Evolutionary conservation across 2,797 vertebrate genomes (phyloP).

Genomic region (Myripristis murdjan): DNA sequence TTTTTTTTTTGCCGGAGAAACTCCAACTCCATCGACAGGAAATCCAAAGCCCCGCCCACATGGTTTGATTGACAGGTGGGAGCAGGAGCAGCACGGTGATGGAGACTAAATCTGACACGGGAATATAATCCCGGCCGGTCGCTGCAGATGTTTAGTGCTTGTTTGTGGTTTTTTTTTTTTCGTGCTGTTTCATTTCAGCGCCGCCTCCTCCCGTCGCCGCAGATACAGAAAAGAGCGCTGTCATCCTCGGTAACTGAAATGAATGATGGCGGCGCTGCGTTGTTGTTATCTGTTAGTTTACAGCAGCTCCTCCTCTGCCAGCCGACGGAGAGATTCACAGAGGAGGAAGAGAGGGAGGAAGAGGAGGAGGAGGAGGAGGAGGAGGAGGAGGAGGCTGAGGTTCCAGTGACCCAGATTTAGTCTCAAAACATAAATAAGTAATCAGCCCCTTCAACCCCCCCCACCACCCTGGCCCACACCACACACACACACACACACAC

Average conservation of each 20-base stretch:
- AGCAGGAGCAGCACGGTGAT: too few species aligned
- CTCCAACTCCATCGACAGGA: too few species aligned
- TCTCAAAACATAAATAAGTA: conserved; percentile 87
- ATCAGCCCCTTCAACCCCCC: too few species aligned
- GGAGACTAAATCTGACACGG: too few species aligned
- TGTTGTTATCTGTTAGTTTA: conserved; percentile 88
- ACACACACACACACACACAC: conserved; percentile 70
- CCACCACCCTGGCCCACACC: not conserved
- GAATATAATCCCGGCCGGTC: too few species aligned
- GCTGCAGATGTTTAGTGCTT: too few species aligned
- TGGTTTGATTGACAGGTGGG: too few species aligned
- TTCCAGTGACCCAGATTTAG: conserved; percentile 89
- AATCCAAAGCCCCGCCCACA: too few species aligned
- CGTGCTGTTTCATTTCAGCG: too few species aligned
- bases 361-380: conserved; percentile 37
- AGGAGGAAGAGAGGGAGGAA: too few species aligned
- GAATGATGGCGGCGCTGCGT: conserved; percentile 88
- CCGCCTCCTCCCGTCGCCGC: conserved; percentile 78
- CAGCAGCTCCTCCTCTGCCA: conserved; percentile 81
- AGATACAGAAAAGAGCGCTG: conserved; percentile 81
- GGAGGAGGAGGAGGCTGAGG: conserved; percentile 60
- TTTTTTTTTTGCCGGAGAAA: too few species aligned
- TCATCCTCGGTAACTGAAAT: conserved; percentile 92
- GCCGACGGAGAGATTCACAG: conserved; percentile 39
- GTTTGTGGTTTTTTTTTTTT: too few species aligned